phyloP scores from a whole-genome alignment of 2,888 invertebrate genomes.

The Mesoligia furuncula region DNA sequence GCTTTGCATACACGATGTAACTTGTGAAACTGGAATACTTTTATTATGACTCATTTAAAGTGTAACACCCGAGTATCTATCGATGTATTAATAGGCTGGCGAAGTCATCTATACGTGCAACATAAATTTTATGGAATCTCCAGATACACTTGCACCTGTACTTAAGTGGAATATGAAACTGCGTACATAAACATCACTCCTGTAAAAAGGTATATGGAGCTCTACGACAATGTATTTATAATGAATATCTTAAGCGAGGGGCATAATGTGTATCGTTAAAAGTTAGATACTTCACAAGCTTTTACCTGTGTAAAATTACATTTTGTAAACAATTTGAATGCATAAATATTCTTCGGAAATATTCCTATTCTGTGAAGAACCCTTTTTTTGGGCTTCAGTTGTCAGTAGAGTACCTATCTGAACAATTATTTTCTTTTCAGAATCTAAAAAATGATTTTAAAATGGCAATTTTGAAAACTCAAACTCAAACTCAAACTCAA shows the following conservation, averaged over 20 bases:
- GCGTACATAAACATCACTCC: constrained; percentile 27
- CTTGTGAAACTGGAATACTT: constrained; percentile 70
- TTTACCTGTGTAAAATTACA: neutral
- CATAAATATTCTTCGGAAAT: neutral
- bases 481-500: too few relatives aligned
- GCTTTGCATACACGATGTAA: constrained; percentile 68
- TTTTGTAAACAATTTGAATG: neutral
- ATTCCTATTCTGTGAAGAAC: neutral
- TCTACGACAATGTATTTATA: constrained; percentile 45
- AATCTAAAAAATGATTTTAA: too few relatives aligned
- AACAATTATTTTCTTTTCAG: neutral
- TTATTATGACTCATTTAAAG: constrained; percentile 70
- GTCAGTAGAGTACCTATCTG: neutral
- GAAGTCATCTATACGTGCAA: constrained; percentile 40
- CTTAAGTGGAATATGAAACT: constrained; percentile 57
- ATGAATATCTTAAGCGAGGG: constrained; percentile 19
- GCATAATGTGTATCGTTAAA: neutral
- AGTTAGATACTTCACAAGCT: constrained; percentile 4
- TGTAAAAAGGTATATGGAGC: constrained; percentile 19
- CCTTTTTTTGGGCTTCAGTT: neutral
- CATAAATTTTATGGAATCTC: constrained; percentile 51
- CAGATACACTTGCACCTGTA: constrained; percentile 53
- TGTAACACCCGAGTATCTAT: constrained; percentile 56
- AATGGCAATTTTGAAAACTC: too few relatives aligned
- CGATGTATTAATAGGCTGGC: constrained; percentile 55